phyloP scores from a whole-genome alignment of 2,797 vertebrate species.

The Molossus alvarezi region DNA sequence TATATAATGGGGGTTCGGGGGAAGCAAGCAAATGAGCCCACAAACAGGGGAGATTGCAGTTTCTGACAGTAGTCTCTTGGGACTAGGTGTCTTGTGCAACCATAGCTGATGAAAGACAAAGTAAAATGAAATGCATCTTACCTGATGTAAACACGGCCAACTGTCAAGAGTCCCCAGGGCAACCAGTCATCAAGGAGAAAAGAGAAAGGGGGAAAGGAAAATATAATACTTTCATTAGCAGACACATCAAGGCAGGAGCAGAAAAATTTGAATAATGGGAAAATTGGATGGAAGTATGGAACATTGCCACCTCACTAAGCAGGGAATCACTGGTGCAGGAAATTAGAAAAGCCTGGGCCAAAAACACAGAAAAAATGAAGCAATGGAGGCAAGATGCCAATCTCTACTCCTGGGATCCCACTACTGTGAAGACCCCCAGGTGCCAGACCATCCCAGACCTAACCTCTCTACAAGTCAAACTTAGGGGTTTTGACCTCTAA shows the following conservation, averaged over 20 bases:
- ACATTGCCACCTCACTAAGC: not conserved
- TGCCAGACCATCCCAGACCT: not conserved
- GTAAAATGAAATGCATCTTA: conserved; percentile 90
- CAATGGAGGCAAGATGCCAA: not conserved
- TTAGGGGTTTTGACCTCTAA: not conserved
- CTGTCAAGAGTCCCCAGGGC: conserved; percentile 90
- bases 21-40: conserved; percentile 43
- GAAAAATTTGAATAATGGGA: conserved; percentile 48
- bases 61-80: conserved; percentile 86
- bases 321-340: not conserved
- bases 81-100: conserved; percentile 83
- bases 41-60: conserved; percentile 75
- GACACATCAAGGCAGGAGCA: conserved; percentile 24
- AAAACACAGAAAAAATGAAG: conserved; percentile 19
- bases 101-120: conserved; percentile 90
- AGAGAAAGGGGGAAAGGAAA: conserved; percentile 70
- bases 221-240: conserved; percentile 74
- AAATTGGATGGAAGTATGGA: not conserved
- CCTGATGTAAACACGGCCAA: conserved; percentile 99
- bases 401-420: not conserved
- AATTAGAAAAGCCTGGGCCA: not conserved
- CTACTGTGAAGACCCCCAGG: not conserved
- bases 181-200: conserved; percentile 80
- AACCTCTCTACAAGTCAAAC: not conserved
- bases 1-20: conserved; percentile 25